Percentiles rank a stretch among this genome's conserved stretches.
phyloP scores from a whole-genome alignment of 1,140 invertebrate genomes.

The Druon quercuslanigerum region DNA sequence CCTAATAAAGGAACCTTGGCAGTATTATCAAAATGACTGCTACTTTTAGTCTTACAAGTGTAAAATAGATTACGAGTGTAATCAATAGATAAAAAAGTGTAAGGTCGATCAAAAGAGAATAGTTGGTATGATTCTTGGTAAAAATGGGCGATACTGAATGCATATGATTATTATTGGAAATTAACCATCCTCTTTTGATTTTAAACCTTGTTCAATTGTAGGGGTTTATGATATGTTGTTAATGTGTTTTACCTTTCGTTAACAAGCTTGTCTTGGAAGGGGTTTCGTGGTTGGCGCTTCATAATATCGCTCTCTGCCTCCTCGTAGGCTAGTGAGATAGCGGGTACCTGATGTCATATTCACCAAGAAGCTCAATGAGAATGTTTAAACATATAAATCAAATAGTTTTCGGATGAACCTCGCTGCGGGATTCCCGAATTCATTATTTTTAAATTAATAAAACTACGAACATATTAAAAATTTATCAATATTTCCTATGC shows the following conservation, averaged over 20 bases:
- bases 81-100: slow-evolving; percentile 52
- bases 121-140: slow-evolving; percentile 3
- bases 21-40: not conserved
- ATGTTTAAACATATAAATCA: slow-evolving; percentile 58
- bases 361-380: slow-evolving; percentile 73
- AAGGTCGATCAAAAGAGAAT: slow-evolving; percentile 38
- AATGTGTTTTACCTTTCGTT: slow-evolving; percentile 84
- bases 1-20: no score
- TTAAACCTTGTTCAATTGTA: slow-evolving; percentile 44
- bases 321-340: slow-evolving; percentile 99
- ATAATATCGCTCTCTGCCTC: slow-evolving; percentile 99
- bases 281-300: slow-evolving; percentile 99
- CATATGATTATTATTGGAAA: slow-evolving; percentile 11
- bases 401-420: slow-evolving; percentile 48
- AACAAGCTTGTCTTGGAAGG: slow-evolving; percentile 88
- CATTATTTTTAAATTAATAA: not conserved
- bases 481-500: no score
- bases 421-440: slow-evolving; percentile 44
- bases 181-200: slow-evolving; percentile 30
- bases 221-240: slow-evolving; percentile 60
- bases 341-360: slow-evolving; percentile 89
- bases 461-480: no score
- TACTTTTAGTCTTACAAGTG: not conserved
- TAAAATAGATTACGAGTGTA: slow-evolving; percentile 66
- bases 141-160: slow-evolving; percentile 21